Evolutionary conservation across 2,888 invertebrate genomes (phyloP).

Genomic region (Eurytoma californica): DNA sequence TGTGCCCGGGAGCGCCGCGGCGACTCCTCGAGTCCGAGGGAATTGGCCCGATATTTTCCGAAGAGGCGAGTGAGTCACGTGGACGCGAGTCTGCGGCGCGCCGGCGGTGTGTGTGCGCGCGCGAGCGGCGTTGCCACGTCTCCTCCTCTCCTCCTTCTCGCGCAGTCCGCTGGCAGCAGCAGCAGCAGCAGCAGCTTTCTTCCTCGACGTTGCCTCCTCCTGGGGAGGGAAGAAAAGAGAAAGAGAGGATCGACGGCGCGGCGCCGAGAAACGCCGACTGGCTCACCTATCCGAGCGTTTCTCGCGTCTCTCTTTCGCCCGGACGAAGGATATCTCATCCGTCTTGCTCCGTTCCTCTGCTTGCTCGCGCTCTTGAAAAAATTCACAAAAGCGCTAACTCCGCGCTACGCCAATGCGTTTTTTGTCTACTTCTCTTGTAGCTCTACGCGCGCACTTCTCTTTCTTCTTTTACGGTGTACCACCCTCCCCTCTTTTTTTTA

Average conservation of each 20-base stretch:
- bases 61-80: constrained; percentile 68
- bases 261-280: constrained; percentile 10
- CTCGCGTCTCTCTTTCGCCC: background rate
- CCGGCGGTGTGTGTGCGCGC: constrained; percentile 46
- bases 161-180: constrained; percentile 53
- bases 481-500: too few relatives aligned
- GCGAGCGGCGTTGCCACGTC: constrained; percentile 46
- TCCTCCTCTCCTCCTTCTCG: constrained; percentile 37
- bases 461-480: background rate
- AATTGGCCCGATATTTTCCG: constrained; percentile 62
- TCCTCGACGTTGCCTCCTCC: constrained; percentile 44
- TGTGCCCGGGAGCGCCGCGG: background rate
- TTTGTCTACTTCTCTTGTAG: background rate
- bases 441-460: background rate
- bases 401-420: background rate
- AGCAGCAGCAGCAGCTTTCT: constrained; percentile 64
- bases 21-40: background rate
- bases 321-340: background rate
- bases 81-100: constrained; percentile 60
- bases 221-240: background rate
- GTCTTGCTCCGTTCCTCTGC: background rate
- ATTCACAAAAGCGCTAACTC: constrained; percentile 30
- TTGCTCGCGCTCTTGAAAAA: constrained; percentile 24
- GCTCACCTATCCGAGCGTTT: constrained; percentile 13
- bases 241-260: constrained; percentile 22